Evolutionary conservation across 2,797 vertebrate species (phyloP).

Genomic region (Merluccius polli): DNA sequence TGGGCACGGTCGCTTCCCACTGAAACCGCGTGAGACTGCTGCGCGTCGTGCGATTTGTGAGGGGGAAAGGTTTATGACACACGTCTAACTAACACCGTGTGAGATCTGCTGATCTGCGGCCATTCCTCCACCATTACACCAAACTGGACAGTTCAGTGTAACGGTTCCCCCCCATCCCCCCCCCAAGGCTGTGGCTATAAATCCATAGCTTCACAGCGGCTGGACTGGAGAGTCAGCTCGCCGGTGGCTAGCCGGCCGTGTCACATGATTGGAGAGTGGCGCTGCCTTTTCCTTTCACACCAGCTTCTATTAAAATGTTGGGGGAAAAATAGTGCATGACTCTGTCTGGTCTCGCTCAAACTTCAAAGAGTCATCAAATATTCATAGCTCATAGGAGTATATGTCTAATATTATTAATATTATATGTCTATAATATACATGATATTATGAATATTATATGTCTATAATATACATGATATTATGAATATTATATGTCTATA

Average conservation of each 20-base stretch:
- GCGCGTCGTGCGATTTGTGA: not conserved
- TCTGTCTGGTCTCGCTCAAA: not conserved
- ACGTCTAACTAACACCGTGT: not conserved
- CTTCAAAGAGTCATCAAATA: too few species aligned
- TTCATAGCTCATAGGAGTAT: too few species aligned
- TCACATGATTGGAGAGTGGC: constrained; percentile 47
- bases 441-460: too few species aligned
- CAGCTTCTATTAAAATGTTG: constrained; percentile 8
- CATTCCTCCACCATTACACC: not conserved
- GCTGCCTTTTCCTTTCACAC: constrained; percentile 29
- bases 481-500: too few species aligned
- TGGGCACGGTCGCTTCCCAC: not conserved
- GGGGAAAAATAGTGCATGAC: not conserved
- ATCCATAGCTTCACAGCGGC: not conserved
- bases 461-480: too few species aligned
- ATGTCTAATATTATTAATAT: too few species aligned
- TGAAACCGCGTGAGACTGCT: not conserved
- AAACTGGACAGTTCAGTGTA: not conserved
- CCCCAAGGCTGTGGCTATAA: not conserved
- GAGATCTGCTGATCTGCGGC: not conserved
- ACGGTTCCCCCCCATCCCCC: not conserved
- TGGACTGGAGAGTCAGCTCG: constrained; percentile 12
- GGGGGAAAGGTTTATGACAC: not conserved
- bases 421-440: too few species aligned
- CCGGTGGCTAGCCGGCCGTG: constrained; percentile 19